A percentile compares a stretch with the other conserved stretches of the same genome.
phyloP scores from a whole-genome alignment of 2,797 vertebrate species.

The Rhinogobio ventralis region DNA sequence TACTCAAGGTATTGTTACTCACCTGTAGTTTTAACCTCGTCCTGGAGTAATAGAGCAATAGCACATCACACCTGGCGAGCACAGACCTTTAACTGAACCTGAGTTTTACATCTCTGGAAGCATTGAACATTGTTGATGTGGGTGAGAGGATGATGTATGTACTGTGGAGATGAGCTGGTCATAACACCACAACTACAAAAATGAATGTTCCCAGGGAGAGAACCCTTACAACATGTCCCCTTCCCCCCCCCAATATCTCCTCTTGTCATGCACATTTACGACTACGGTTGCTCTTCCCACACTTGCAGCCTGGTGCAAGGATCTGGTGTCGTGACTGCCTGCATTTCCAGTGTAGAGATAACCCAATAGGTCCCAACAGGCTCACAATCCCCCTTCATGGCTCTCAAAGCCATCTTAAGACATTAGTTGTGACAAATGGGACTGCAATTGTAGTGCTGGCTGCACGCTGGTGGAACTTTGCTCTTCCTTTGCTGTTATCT shows the following conservation, averaged over 20 bases:
- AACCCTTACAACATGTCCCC: constrained; percentile 50
- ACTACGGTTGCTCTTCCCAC: constrained; percentile 68
- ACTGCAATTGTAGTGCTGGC: constrained; percentile 65
- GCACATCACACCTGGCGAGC: constrained; percentile 67
- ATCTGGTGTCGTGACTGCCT: constrained; percentile 72
- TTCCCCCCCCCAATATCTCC: neutral
- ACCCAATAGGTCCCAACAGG: constrained; percentile 67
- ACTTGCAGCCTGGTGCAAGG: constrained; percentile 64
- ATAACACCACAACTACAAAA: constrained; percentile 72
- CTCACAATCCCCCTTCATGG: constrained; percentile 53
- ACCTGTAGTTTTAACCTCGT: neutral
- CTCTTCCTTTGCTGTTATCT: constrained; percentile 60
- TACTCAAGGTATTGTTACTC: constrained; percentile 3
- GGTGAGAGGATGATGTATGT: constrained; percentile 71
- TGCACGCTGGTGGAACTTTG: constrained; percentile 57
- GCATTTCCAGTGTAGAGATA: constrained; percentile 72
- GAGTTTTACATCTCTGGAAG: constrained; percentile 67
- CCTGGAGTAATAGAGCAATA: neutral
- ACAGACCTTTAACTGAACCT: constrained; percentile 61
- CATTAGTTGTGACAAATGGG: constrained; percentile 75
- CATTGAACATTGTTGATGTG: constrained; percentile 61
- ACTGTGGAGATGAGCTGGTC: constrained; percentile 68
- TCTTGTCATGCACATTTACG: constrained; percentile 48
- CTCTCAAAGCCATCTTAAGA: constrained; percentile 64
- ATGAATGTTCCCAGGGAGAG: constrained; percentile 54